These are phyloP conservation scores for Urocynchramus pylzowi DNA, from an alignment of 2,113 vertebrate genomes.

Conservation along the genomic window DNA sequence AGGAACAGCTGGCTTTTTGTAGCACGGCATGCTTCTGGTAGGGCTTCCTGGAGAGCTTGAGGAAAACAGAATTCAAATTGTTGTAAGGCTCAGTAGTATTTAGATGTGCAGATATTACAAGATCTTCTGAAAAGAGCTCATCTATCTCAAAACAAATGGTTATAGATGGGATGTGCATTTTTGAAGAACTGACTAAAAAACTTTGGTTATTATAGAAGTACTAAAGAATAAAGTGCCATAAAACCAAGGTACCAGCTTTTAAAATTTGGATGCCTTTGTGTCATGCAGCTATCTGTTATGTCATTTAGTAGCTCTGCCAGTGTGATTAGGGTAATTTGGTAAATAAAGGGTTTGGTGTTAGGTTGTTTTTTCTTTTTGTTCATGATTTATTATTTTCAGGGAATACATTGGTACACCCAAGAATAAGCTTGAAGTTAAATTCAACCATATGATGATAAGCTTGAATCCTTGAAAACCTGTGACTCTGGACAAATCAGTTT, in stretches of 20 bases:
- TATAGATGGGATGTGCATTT: background rate
- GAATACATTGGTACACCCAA: background rate
- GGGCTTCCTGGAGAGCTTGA: background rate
- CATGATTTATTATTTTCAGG: background rate
- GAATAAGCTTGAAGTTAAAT: background rate
- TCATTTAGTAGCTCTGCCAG: background rate
- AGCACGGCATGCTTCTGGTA: background rate
- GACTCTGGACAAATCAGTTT: background rate
- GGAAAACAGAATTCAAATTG: background rate
- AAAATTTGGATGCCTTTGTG: background rate
- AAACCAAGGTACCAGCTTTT: background rate
- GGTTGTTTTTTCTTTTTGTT: background rate
- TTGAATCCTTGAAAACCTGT: background rate
- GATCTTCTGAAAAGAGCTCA: background rate
- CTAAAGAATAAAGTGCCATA: background rate
- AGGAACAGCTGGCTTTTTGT: background rate
- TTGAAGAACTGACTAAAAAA: background rate
- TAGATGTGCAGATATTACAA: background rate
- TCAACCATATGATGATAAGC: background rate
- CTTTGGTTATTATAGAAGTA: background rate
- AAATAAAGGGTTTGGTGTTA: background rate
- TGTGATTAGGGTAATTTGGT: background rate
- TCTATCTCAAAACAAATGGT: background rate
- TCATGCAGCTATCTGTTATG: background rate
- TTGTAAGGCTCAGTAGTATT: rapidly evolving